phyloP scores from a whole-genome alignment of 1,140 invertebrate species.

The Ostrea edulis region DNA sequence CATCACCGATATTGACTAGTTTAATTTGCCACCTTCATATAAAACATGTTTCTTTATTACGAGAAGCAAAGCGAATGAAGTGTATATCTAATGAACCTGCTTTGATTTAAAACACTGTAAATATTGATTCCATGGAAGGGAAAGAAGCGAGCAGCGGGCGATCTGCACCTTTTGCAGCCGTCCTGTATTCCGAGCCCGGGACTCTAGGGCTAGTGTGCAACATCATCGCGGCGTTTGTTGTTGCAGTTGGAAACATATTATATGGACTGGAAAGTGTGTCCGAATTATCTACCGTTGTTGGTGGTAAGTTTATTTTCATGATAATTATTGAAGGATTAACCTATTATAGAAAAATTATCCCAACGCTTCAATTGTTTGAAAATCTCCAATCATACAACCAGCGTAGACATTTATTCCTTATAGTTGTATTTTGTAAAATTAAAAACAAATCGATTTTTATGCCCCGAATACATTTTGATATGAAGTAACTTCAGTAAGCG shows the following conservation, averaged over 20 bases:
- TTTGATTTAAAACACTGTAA: background rate
- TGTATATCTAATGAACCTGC: background rate
- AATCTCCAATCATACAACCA: too few species aligned
- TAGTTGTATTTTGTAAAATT: too few species aligned
- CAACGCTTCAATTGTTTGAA: too few species aligned
- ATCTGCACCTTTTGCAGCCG: slow-evolving; percentile 63
- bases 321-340: background rate
- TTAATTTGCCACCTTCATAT: too few species aligned
- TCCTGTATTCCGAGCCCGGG: slow-evolving; percentile 70
- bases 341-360: background rate
- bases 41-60: too few species aligned
- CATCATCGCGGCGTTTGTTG: slow-evolving; percentile 67
- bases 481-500: too few species aligned
- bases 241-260: slow-evolving; percentile 67
- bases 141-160: slow-evolving; percentile 49
- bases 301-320: slow-evolving; percentile 1
- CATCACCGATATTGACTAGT: too few species aligned
- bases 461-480: too few species aligned
- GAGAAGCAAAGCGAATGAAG: background rate
- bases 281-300: background rate
- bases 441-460: too few species aligned
- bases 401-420: too few species aligned
- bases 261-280: background rate
- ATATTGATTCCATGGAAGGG: background rate
- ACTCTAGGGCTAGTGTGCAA: slow-evolving; percentile 68